Evolutionary conservation across 2,113 vertebrate species (phyloP), one percentile per base, ranked within the genome.

Genomic region (Falcunculus frontatus): DNA sequence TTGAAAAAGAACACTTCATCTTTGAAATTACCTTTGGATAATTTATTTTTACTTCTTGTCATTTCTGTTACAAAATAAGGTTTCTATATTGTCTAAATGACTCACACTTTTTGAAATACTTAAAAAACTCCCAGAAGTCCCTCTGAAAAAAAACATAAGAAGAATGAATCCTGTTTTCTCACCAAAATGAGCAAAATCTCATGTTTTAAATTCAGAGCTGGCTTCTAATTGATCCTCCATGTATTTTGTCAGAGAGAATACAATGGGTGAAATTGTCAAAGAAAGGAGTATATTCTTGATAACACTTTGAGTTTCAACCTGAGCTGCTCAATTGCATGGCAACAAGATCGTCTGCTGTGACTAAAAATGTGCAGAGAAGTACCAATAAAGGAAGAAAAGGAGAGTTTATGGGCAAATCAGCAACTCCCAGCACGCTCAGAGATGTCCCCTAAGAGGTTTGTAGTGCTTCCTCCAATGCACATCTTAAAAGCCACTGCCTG

Each of bases 361-460:
- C 70, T 94, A 90, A 95, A 98, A 97, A 98, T 98, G 97, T 96
- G 75, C 96, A 97, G 94, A 97, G 46, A 89, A 81, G 47, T 84
- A 90, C 90, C 86, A 81, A 87, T 32, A 95, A 64, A 89, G 85
- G 85, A 78, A 35, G 8, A 74, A 90, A 91, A 96, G 41, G 30
- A 92, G 60, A 82, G 64, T 83, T 53, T 73, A 44, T 23, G 25
- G 77, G 25, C 52, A 79, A 85, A 80, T 60, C 22, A 53, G 82
- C 57, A 90, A 96, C 94, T 96, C 86, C 97, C 57, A 92, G 94
- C 95, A 97, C 98, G 12, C 96, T 97, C 96, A 97, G 83, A 97
- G 97, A 98, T 97, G 97, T 91, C 94, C 94, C 89, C 89, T 87
- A 74, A 69, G 84, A 67, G 46, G 79, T 77, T 77, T 30, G 46